phyloP scores from a whole-genome alignment of 2,797 vertebrate genomes.

The Coranthus polyacanthus region DNA sequence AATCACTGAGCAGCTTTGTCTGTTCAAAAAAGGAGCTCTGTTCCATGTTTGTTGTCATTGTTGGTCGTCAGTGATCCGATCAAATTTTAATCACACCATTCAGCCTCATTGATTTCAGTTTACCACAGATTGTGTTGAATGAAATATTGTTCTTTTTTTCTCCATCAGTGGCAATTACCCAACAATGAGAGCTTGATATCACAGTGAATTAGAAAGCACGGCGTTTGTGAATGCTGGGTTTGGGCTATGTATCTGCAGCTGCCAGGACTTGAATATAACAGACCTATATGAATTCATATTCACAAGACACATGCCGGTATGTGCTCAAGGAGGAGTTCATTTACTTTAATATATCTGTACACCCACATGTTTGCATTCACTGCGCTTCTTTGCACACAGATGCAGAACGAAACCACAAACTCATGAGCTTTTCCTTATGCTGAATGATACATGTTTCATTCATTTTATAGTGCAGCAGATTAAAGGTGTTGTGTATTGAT shows the following conservation, averaged over 20 bases:
- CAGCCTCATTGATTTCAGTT: slow-evolving; percentile 82
- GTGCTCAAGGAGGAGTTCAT: slow-evolving; percentile 25
- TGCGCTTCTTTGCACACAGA: slow-evolving; percentile 23
- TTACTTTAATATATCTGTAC: slow-evolving; percentile 45
- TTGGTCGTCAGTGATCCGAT: slow-evolving; percentile 75
- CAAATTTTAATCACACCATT: slow-evolving; percentile 79
- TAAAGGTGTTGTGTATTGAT: slow-evolving; percentile 3
- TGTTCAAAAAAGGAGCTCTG: slow-evolving; percentile 53
- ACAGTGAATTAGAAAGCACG: slow-evolving; percentile 44
- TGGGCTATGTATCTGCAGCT: slow-evolving; percentile 35
- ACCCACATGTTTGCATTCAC: slow-evolving; percentile 15
- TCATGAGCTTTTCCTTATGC: slow-evolving; percentile 30
- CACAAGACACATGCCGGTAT: slow-evolving; percentile 18
- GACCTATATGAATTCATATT: slow-evolving; percentile 14
- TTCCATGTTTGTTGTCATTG: slow-evolving; percentile 75
- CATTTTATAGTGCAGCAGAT: slow-evolving; percentile 51
- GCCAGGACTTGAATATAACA: slow-evolving; percentile 40
- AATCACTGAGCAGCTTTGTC: slow-evolving; percentile 68
- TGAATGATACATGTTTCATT: slow-evolving; percentile 44
- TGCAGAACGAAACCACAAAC: slow-evolving; percentile 33
- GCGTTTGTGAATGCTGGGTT: slow-evolving; percentile 49
- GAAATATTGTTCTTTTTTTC: slow-evolving; percentile 68
- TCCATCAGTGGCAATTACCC: slow-evolving; percentile 75
- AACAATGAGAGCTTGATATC: slow-evolving; percentile 63
- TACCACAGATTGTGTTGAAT: slow-evolving; percentile 76